Base-by-base conservation (phyloP, 2,888 invertebrate species). In the Sinopyrophorus schimmeli region DNA sequence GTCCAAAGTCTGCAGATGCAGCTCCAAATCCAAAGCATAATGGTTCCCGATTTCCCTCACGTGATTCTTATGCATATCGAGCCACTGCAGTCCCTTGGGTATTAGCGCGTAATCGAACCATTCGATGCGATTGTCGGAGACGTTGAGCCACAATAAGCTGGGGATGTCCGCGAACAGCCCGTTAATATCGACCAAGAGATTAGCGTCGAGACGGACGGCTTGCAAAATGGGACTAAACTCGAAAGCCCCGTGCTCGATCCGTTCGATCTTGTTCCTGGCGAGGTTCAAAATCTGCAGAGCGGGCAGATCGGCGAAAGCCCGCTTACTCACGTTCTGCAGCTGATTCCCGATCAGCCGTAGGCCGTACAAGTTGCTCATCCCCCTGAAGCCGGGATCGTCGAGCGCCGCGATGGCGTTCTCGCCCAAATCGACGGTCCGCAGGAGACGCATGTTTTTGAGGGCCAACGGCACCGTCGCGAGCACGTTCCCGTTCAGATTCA, bases 31-130 rank as follows among this genome's bases (percentile, higher is more conserved):
- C 53, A 86, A 69, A 20, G 80, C 81, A 63, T 84, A 83, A 57
- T 84, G 83, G 68, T 89, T 89, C 46, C 88, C 86, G 30, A 94
- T 76, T 66, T 89, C 86, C 59, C 79, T 77, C 58, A 94, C 83
- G 64, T 83, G 82, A 75, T 95, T 94, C 71, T 88, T 89, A 70
- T 92, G 92, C 66, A 94, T 77, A 75, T 94, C 93, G 57, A 95
- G 76, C 89, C 91, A 92, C 70, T 91, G 89, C 57, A 94, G 77
- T 53, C 86, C 85, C 62, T 79, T 77, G 7, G 94, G 93, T 55
- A 94, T 83, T 59, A 89, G 81, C 15, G 87, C 81, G 72, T 91
- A 94, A 75, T 93, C 92, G 74, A 94, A 93, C 81, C 87, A 86
- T 68, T 86, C 84, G 67, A 94, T 80, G 71, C 85, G 83, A 79